Base-by-base conservation (phyloP, 1,140 invertebrate species). In the Lepidurus couesii region DNA sequence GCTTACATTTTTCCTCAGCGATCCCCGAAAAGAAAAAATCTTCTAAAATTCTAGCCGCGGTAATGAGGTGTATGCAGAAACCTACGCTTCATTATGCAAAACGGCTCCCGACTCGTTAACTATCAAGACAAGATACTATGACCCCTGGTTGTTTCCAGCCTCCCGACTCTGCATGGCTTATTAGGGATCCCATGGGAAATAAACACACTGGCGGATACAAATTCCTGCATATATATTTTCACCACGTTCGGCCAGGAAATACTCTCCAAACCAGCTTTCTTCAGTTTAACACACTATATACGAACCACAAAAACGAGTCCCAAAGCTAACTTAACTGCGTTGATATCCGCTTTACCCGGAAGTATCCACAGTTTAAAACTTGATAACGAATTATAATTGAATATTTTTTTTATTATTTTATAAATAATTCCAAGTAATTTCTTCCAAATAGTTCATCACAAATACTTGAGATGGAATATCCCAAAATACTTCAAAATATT, bases 31-130 rank as follows among this genome's bases (percentile, higher is more conserved):
- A 65, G 13, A 65, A 16, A 65, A 65, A 65, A 65, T n/a, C 16
- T 65, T 65, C 16, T 13, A 65, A 65, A 65, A 65, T 65, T 16
- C 53, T 65, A 7, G 8, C 4, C 7, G 53, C 53, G 53, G 21
- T 65, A 65, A 65, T 65, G 53, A 65, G 53, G 53, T 65, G 53
- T 65, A 65, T 65, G 53, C 53, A 65, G 21, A 65, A 65, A 65
- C 53, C 53, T 65, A 21, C 53, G 53, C 53, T 65, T 65, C 53
- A 65, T 65, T 65, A 65, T 65, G 53, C 53, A 65, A 65, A 65
- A 65, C 53, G 53, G 53, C 53, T 65, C 53, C 53, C 53, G 53
- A 65, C 53, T 65, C 53, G 53, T 65, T 65, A 65, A 65, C 53
- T 65, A 65, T 65, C 53, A 65, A 65, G 53, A 65, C 53, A 65